A percentile compares a stretch with the other conserved stretches of the same genome.
Conservation (phyloP, 2,797 vertebrate species). For the Esox masquinongy region DNA sequence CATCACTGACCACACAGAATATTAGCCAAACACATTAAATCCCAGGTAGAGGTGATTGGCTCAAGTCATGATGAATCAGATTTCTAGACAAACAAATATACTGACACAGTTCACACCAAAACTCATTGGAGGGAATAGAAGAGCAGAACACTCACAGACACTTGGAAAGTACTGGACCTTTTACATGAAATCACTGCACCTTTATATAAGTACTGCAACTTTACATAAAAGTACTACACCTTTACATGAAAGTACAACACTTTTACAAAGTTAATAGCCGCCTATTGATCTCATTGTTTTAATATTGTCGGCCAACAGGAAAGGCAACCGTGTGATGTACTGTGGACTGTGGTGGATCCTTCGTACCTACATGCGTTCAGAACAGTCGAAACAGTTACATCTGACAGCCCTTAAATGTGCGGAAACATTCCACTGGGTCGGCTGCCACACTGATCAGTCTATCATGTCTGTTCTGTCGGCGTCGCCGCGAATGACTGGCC, state of each 20-base stretch:
- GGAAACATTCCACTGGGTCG: background rate
- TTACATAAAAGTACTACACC: constrained; percentile 15
- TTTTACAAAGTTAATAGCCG: constrained; percentile 10
- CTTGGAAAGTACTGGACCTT: background rate
- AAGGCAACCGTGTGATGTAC: constrained; percentile 3
- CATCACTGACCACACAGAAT: constrained; percentile 26
- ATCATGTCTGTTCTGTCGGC: background rate
- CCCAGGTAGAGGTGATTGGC: constrained; percentile 17
- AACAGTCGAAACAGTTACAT: background rate
- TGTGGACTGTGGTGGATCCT: no score
- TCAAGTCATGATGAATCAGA: background rate
- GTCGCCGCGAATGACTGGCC: background rate
- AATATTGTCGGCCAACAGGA: constrained; percentile 5
- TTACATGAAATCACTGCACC: constrained; percentile 16
- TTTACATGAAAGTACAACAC: background rate
- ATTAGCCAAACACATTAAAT: constrained; percentile 20
- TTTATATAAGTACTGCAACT: background rate
- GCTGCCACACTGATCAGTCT: background rate
- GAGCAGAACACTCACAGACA: background rate
- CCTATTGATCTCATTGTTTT: constrained; percentile 4
- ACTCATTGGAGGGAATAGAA: constrained; percentile 6
- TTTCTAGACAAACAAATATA: no score
- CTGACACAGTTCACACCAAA: background rate
- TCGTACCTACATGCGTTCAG: background rate
- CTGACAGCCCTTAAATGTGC: background rate